Evolutionary conservation across 2,113 vertebrate genomes (phyloP).

Genomic region (Sylvicapra grimmia): DNA sequence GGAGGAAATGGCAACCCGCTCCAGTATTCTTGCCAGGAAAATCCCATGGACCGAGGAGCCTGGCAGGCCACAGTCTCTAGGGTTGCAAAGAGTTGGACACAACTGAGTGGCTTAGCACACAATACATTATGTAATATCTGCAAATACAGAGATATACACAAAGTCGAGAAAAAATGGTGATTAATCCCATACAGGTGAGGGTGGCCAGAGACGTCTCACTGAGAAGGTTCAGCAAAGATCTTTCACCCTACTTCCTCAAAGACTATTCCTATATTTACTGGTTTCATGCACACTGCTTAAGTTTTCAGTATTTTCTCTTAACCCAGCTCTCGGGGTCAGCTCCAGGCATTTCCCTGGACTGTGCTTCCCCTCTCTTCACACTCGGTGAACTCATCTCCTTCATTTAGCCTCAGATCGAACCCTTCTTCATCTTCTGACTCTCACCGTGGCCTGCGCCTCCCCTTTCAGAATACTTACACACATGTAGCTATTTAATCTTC

Average conservation of each 20-base stretch:
- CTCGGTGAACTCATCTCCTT: neutral
- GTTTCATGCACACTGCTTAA: neutral
- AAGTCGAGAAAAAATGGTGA: neutral
- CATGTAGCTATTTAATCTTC: neutral
- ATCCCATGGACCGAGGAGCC: neutral
- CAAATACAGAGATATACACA: neutral
- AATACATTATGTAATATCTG: neutral
- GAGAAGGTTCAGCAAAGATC: neutral
- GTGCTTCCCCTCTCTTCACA: neutral
- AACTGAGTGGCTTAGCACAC: neutral
- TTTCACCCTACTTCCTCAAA: neutral
- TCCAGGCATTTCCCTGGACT: neutral
- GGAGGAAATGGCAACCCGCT: neutral
- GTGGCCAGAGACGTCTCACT: neutral
- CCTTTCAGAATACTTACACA: neutral
- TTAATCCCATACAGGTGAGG: neutral
- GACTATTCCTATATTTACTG: neutral
- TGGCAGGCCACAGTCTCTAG: neutral
- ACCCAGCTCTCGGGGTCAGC: neutral
- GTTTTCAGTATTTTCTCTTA: constrained; percentile 12
- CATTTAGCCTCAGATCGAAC: neutral
- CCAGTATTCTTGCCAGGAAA: neutral
- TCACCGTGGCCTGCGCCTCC: neutral
- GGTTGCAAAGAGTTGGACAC: neutral
- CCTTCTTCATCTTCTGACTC: neutral